These are phyloP conservation scores for Solenodon paradoxus DNA, from an alignment of 2,113 vertebrate genomes.

Conservation along the genomic window DNA sequence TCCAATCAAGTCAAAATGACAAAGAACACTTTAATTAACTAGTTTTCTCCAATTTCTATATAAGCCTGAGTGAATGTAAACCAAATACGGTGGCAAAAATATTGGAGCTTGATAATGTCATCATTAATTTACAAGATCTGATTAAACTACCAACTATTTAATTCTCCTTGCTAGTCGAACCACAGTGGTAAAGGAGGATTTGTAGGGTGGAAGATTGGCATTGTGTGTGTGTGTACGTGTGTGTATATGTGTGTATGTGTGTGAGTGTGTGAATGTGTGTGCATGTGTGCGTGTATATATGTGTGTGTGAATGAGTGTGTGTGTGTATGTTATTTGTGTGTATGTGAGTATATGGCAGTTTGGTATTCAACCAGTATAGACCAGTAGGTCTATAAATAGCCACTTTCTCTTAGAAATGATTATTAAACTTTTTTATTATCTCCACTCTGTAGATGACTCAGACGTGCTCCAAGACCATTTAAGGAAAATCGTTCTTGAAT, in stretches of 20 bases:
- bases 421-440: background rate
- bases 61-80: constrained; percentile 37
- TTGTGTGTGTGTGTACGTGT: background rate
- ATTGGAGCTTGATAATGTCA: constrained; percentile 59
- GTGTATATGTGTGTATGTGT: background rate
- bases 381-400: background rate
- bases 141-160: constrained; percentile 65
- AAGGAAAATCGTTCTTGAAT: constrained; percentile 6
- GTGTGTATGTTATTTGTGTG: background rate
- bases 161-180: constrained; percentile 41
- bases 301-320: background rate
- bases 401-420: background rate
- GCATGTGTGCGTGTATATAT: background rate
- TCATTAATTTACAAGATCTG: constrained; percentile 75
- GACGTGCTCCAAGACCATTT: background rate
- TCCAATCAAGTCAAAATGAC: constrained; percentile 70
- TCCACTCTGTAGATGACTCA: background rate
- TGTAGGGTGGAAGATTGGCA: background rate
- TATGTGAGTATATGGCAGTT: too few species aligned
- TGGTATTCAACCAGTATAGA: background rate
- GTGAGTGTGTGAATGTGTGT: background rate
- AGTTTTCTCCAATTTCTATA: constrained; percentile 60
- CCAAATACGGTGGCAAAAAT: constrained; percentile 59
- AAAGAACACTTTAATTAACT: constrained; percentile 71
- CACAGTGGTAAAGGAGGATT: background rate